Conservation (phyloP, 2,797 vertebrate genomes). For the Bufotes viridis region DNA sequence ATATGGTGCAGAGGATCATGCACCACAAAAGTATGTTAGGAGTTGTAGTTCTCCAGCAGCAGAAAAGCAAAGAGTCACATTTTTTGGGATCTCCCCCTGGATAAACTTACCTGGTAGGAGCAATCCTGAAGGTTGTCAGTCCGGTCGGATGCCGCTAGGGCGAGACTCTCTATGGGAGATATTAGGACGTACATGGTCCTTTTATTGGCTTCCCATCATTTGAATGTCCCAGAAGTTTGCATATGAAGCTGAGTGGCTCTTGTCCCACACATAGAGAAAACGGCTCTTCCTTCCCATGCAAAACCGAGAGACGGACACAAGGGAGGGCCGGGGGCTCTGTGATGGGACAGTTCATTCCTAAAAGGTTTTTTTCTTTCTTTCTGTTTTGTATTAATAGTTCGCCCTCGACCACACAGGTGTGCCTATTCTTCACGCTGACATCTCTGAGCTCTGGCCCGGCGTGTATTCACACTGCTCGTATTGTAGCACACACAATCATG, state of each 20-base stretch:
- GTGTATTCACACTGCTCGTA: background rate
- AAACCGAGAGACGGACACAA: background rate
- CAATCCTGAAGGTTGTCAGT: background rate
- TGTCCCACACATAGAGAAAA: constrained; percentile 42
- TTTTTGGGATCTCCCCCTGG: background rate
- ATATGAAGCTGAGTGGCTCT: constrained; percentile 52
- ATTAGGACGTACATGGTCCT: background rate
- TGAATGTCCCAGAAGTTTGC: constrained; percentile 60
- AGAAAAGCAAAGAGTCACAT: background rate
- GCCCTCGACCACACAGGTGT: background rate
- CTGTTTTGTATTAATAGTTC: background rate
- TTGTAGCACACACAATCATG: constrained; percentile 13
- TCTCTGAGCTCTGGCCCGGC: background rate
- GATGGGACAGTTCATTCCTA: constrained; percentile 36
- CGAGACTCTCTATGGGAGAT: background rate
- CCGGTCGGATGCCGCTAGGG: background rate
- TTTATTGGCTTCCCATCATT: constrained; percentile 46
- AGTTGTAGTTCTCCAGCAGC: background rate
- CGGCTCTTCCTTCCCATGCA: constrained; percentile 29
- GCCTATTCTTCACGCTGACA: background rate
- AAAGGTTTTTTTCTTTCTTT: background rate
- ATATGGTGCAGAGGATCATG: background rate
- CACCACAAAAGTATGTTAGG: background rate
- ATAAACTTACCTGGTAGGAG: background rate
- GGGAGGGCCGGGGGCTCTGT: background rate